Base-by-base conservation (phyloP, 2,888 invertebrate genomes). In the Geophilus truncorum region DNA sequence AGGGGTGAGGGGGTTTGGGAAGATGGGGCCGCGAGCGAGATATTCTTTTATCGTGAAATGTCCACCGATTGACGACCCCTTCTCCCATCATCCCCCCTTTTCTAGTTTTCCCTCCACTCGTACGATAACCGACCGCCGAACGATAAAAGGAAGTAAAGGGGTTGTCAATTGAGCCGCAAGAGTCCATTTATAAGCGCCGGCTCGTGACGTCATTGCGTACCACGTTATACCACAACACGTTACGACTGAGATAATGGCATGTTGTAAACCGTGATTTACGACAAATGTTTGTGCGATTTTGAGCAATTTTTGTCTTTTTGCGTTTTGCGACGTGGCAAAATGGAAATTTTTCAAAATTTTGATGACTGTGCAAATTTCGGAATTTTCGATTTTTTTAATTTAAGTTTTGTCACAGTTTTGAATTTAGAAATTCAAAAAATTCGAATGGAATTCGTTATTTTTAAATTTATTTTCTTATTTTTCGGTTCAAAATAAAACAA, bases 141-240 rank as follows among this genome's bases (percentile, higher is more conserved):
- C 70, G 70, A 70, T 70, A 70, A 70, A 70, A 70, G 70, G 70
- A 70, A 70, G 25, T 23, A 70, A 70, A 70, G 70, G 70, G 70
- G 70, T 70, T 70, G 70, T 70, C 70, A 70, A 70, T 28, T 28
- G 25, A 28, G 70, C 70, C 70, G 70, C 70, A 70, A 70, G 25
- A 70, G 25, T 70, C 70, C 70, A 70, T 70, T 70, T 28, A 28
- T 25, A 25, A 70, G 70, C 70, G 70, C 12, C 15, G 23, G 10
- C 7, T 25, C 15, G 28, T 70, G 70, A 70, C 70, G 70, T 70
- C 70, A 70, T 70, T 70, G 9, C 70, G 28, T 70, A 70, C 28
- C 9, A 70, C 28, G 70, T 70, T 70, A 70, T 4, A 70, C 70
- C 70, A 28, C 70, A 70, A 70, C 70, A 70, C 70, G 70, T 28